Base-by-base conservation (phyloP, 1,140 invertebrate genomes). In the Asbolus verrucosus region DNA sequence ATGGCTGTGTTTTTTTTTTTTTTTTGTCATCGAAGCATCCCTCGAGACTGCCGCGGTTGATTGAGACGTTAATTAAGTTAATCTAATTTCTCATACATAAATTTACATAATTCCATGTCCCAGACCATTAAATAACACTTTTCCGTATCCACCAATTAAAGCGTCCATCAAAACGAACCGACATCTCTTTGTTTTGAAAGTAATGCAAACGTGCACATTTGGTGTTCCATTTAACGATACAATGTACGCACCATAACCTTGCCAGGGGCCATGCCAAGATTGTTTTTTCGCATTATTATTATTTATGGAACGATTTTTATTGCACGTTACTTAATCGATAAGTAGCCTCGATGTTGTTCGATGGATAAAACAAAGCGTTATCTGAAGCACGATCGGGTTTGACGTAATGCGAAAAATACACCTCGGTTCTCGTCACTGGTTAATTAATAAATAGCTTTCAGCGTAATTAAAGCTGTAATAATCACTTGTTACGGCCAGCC, bases 201-300 rank as follows among this genome's bases (percentile, higher is more conserved):
- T 54, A 54, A 54, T 54, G 46, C 46, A 54, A 54, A 21, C 46
- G 19, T 13, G 11, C 46, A 54, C 46, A 54, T 54, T 54, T 54
- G 27, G 46, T 54, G 46, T 54, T 54, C 46, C 21, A 54, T 54
- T 54, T 54, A 54, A 54, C 46, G 27, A 54, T 54, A 54, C 24
- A 54, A 27, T 27, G 21, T 54, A 54, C 46, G 46, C 46, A 54
- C 46, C n/a, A 1, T 54, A 54, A 54, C 46, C 46, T 54, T 54
- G 46, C 46, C 46, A 27, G 11, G 21, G 21, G 46, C 46, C 4
- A 36, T n/a, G n/a, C 11, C n/a, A 54, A 30, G 9, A n/a, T 11
- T 1, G 6, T 54, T 54, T 54, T 54, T 54, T 24, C 46, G 5
- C 46, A 14, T 54, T 54, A 54, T 27, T 27, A 27, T 27, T 27